Evolutionary conservation across 2,113 vertebrate species (phyloP), one percentile per base, ranked within the genome.

Genomic region (Tachysurus vachellii): DNA sequence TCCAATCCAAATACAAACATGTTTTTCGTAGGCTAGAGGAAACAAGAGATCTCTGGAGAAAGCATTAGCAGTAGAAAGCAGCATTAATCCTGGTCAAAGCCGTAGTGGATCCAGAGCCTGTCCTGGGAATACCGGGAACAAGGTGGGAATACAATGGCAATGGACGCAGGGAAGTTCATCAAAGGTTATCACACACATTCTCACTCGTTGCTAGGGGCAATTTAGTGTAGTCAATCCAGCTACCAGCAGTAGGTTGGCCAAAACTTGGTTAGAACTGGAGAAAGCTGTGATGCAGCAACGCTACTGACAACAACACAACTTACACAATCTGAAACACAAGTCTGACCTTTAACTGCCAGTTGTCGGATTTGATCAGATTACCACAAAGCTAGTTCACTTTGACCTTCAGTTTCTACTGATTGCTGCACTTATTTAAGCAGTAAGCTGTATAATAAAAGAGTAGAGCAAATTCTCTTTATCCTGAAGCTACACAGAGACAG

Each of bases 331-430:
- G 17, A 21, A 80, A 56, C 4, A 17, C 14, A 59, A 21, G 79
- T 61, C 2, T 21, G 79, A 44, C 31, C 57, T 81, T 81, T 81
- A 61, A 61, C 57, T 81, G 36, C 10, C 56, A 61, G 79, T 26
- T 44, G 79, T 81, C 31, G 36, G 7, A 5, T 42, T 61, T 81
- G 61, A 61, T 81, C 75, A 54, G 54, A 79, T 42, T 50, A 9
- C 6, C 50, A 10, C 50, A 28, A 14, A 13, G 11, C 79, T 12
- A 14, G 56, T 61, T 81, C 56, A 23, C 56, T 23, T 26, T 61
- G 56, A 81, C 79, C 79, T 81, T 61, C 56, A 26, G 28, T 13
- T 81, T 31, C 54, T 42, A 81, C 79, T 61, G 31, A 81, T 4
- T 36, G 79, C 54, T 42, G 79, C 31, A 23, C 56, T 80, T 10